Percentiles rank a stretch among this genome's conserved stretches.
Conservation (phyloP, 2,797 vertebrate species). For the Sebastes itinus region DNA sequence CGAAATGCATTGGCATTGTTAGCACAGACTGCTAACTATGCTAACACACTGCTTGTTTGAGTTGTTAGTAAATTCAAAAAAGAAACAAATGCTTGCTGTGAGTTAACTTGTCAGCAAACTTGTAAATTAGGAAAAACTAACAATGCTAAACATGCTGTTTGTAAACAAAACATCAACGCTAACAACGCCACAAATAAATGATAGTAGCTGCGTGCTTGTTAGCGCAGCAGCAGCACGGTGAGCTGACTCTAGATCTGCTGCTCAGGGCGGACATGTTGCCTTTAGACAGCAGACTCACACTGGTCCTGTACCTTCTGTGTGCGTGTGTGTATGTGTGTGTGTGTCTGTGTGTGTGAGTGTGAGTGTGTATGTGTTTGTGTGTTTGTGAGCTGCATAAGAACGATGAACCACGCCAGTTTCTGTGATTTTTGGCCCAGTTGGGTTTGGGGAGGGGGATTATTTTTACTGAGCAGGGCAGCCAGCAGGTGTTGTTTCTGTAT, state of each 20-base stretch:
- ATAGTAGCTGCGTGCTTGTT: not conserved
- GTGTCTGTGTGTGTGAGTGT: not conserved
- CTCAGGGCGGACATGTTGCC: constrained; percentile 65
- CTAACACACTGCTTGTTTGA: not conserved
- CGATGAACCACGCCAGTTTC: constrained; percentile 43
- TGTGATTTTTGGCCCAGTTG: constrained; percentile 8
- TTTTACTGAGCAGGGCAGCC: constrained; percentile 9
- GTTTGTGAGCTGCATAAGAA: constrained; percentile 27
- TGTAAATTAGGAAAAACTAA: not conserved
- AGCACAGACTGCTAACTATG: not conserved
- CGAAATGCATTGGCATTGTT: not conserved
- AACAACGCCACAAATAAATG: not conserved
- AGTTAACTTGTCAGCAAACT: not conserved
- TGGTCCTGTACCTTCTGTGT: constrained; percentile 55
- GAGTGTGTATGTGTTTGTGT: constrained; percentile 15
- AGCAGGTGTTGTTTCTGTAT: constrained; percentile 17
- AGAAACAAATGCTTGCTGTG: not conserved
- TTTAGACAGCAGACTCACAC: constrained; percentile 74
- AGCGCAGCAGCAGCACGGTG: not conserved
- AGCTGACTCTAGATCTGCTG: constrained; percentile 57
- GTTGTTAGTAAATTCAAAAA: not conserved
- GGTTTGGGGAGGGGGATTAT: not conserved
- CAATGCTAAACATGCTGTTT: not conserved
- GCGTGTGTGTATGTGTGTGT: constrained; percentile 4
- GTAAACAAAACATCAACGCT: not conserved